Conservation (phyloP, 2,113 vertebrate genomes). For the Origma solitaria region DNA sequence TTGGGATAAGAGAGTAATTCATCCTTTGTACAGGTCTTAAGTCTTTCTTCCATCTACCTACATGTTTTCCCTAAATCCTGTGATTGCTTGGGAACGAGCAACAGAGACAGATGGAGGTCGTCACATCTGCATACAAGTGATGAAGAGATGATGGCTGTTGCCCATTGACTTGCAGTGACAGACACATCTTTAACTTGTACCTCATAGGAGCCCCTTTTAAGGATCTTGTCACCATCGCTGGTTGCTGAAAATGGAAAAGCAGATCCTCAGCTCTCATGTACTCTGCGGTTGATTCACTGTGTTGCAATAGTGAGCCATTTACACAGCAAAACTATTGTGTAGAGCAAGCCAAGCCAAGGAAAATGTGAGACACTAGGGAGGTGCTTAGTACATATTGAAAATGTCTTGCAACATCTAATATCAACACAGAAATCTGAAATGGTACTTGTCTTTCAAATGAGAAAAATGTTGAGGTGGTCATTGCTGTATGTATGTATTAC, state of each 20-base stretch:
- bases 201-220: neutral
- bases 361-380: neutral
- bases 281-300: neutral
- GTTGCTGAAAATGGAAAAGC: neutral
- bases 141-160: neutral
- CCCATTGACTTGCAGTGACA: neutral
- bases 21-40: neutral
- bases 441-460: neutral
- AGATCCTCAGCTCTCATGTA: neutral
- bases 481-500: neutral
- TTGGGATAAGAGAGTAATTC: neutral
- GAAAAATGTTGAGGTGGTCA: neutral
- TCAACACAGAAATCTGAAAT: neutral
- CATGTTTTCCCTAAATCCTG: neutral
- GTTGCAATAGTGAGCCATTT: neutral
- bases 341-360: neutral
- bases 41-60: neutral
- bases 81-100: neutral
- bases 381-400: neutral
- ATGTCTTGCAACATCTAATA: neutral
- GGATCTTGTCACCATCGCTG: neutral
- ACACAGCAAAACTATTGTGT: neutral
- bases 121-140: constrained; percentile 5
- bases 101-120: constrained; percentile 29
- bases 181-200: neutral